Conservation (phyloP, 1,140 invertebrate genomes). For the Arion vulgaris region DNA sequence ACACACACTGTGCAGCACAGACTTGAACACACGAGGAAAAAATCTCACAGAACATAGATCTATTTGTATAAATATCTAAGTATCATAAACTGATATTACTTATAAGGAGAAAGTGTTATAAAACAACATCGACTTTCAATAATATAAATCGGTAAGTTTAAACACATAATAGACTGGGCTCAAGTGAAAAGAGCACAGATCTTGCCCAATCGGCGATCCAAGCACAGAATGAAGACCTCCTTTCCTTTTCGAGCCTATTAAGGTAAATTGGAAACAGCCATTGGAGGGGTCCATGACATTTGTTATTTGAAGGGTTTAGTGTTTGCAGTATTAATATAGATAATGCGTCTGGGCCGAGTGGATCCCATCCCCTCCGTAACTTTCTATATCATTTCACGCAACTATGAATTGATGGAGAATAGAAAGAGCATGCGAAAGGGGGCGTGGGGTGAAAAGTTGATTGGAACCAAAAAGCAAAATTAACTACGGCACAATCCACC, state of each 20-base stretch:
- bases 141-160: too few species aligned
- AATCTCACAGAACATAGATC: too few species aligned
- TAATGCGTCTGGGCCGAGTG: constrained; percentile 45
- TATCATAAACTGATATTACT: too few species aligned
- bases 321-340: constrained; percentile 57
- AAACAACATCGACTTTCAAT: too few species aligned
- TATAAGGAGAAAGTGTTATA: too few species aligned
- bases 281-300: constrained; percentile 42
- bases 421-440: constrained; percentile 18
- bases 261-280: constrained; percentile 47
- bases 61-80: too few species aligned
- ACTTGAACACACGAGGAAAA: too few species aligned
- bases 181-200: too few species aligned
- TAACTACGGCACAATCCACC: neutral
- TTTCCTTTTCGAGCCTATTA: constrained; percentile 44
- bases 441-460: neutral
- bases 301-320: constrained; percentile 48
- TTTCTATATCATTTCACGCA: neutral
- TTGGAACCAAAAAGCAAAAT: neutral
- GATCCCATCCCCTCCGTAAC: neutral
- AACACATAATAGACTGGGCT: too few species aligned
- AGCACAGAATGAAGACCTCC: constrained; percentile 2
- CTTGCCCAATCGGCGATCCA: constrained; percentile 1
- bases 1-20: too few species aligned
- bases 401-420: constrained; percentile 32